phyloP scores from a whole-genome alignment of 1,140 invertebrate genomes.

The Wasmannia auropunctata region DNA sequence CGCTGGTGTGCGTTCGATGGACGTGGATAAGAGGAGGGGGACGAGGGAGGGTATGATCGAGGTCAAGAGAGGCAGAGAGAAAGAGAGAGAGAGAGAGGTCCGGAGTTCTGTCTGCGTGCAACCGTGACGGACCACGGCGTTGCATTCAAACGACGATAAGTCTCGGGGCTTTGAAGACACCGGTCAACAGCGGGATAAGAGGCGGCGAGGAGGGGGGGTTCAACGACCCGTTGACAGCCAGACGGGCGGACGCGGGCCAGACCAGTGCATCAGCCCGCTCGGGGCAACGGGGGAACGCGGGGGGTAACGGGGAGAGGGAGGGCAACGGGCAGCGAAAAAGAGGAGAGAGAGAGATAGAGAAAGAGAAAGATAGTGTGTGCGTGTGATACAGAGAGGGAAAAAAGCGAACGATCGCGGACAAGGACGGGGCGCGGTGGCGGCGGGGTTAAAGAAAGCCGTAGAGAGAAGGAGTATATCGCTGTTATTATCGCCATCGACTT shows the following conservation, averaged over 20 bases:
- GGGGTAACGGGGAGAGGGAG: not conserved
- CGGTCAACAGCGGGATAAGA: constrained; percentile 66
- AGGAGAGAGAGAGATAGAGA: not conserved
- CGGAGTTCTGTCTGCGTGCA: constrained; percentile 61
- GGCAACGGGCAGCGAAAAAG: not conserved
- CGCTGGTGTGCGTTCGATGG: constrained; percentile 27
- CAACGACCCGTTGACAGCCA: constrained; percentile 80
- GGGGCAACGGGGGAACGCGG: constrained; percentile 38
- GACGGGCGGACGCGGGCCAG: constrained; percentile 79
- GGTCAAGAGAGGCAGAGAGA: not conserved
- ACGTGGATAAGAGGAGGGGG: not conserved
- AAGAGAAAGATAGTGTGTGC: not conserved
- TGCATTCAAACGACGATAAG: constrained; percentile 77
- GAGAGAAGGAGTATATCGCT: constrained; percentile 72
- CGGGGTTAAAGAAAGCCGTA: constrained; percentile 37
- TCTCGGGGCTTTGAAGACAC: constrained; percentile 77
- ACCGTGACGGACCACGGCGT: constrained; percentile 67
- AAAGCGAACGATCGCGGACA: constrained; percentile 36
- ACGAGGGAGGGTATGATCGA: not conserved
- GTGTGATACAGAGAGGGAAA: not conserved
- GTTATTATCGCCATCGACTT: constrained; percentile 80
- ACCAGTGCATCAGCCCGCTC: constrained; percentile 74
- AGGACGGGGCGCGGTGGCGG: constrained; percentile 26
- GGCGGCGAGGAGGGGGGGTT: constrained; percentile 75
- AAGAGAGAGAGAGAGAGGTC: not conserved